Evolutionary conservation across 2,888 invertebrate genomes (phyloP), one percentile per base, ranked within the genome.

Genomic region (Hypomecis atomaria): DNA sequence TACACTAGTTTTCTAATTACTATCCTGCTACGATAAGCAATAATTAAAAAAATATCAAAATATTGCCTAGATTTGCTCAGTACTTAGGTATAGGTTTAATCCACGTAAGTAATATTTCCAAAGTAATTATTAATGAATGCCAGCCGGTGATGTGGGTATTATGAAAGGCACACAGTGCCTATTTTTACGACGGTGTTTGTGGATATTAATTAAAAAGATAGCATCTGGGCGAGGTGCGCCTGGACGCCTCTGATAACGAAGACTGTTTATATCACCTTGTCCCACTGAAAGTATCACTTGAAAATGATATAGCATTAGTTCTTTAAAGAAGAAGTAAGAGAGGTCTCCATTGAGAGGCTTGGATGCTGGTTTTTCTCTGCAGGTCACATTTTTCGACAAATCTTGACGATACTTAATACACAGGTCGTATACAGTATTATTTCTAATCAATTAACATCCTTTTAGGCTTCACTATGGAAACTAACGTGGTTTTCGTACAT

Each of bases 121-220:
- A 52, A 52, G 52, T 69, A 68, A 69, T 66, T 66, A 66, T 60
- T 68, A 68, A 70, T 70, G 65, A 70, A 55, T 60, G 50, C 58
- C 66, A 52, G 58, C 67, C 52, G 63, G 64, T 72, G 74, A 74
- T 65, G 70, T 70, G 70, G 73, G 73, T 73, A 59, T 67, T 66
- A 65, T 67, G 68, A 62, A 70, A 66, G 62, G 63, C 58, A 69
- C 64, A 70, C 66, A 66, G 53, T 11, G 11, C 11, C 11, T 66
- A 83, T 86, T 86, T 86, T 85, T 86, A 78, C 77, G 67, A 73
- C 72, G 71, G 70, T 83, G 82, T 83, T 83, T 83, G 78, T 76
- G 74, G 77, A 77, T 80, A 86, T 86, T 87, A 87, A 88, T 88
- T 88, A 88, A 83, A 81, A 75, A 78, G 87, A 87, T 87, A 77